Evolutionary conservation across 2,113 vertebrate species (phyloP).

Genomic region (Festucalex cinctus): DNA sequence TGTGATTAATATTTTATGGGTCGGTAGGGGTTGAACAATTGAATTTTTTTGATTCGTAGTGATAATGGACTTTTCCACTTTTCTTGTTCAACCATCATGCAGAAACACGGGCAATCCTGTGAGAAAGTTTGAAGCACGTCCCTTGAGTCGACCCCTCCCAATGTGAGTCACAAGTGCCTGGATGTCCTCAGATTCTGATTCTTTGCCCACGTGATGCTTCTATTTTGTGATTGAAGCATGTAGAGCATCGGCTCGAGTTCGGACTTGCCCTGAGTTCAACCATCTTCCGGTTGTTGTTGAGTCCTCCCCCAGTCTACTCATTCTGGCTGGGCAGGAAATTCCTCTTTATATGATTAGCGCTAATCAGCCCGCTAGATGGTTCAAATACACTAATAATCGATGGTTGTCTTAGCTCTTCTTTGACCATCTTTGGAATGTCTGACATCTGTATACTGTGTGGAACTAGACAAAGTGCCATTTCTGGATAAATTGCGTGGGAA

Average conservation of each 20-base stretch:
- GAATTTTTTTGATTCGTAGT: not conserved
- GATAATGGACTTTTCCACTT: not conserved
- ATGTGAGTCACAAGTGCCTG: not conserved
- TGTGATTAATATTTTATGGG: not conserved
- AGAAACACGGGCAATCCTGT: not conserved
- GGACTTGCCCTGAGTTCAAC: not conserved
- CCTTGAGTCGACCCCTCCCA: not conserved
- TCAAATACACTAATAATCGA: not conserved
- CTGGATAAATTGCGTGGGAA: no score
- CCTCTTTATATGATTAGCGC: not conserved
- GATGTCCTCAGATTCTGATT: not conserved
- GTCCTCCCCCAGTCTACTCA: not conserved
- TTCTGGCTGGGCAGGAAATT: constrained; percentile 1
- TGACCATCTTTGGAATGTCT: not conserved
- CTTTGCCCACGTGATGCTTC: not conserved
- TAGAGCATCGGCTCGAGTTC: not conserved
- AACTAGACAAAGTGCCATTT: no score
- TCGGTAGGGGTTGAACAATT: not conserved
- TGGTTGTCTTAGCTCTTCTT: not conserved
- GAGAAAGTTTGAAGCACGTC: not conserved
- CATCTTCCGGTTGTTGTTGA: not conserved
- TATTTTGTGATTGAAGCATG: not conserved
- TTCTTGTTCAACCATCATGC: not conserved
- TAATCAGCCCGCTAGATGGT: not conserved
- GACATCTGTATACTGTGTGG: no score